Conservation (phyloP, 2,797 vertebrate genomes). For the Rachycentron canadum region DNA sequence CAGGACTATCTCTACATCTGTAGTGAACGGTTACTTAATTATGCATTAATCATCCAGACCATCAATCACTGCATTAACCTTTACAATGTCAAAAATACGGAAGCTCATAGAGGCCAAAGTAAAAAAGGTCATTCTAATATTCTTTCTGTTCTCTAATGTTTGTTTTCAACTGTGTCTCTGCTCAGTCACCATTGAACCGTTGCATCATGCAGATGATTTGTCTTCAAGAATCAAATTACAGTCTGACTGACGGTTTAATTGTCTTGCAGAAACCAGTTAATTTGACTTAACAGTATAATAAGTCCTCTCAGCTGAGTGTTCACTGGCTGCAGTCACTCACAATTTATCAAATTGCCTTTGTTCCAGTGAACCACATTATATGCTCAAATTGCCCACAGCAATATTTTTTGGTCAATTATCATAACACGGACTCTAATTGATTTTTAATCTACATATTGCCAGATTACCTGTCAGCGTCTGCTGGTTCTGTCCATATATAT, state of each 20-base stretch:
- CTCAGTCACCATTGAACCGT: not conserved
- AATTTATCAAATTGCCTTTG: constrained; percentile 12
- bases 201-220: constrained; percentile 17
- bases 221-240: constrained; percentile 23
- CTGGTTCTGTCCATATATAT: constrained; percentile 14
- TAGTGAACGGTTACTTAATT: not conserved
- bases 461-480: not conserved
- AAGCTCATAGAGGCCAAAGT: not conserved
- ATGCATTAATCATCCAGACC: not conserved
- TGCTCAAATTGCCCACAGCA: constrained; percentile 4
- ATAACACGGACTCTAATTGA: constrained; percentile 6
- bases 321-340: constrained; percentile 20
- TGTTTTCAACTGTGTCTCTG: not conserved
- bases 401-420: not conserved
- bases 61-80: not conserved
- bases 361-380: not conserved
- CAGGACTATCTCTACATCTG: not conserved
- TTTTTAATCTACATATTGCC: constrained; percentile 12
- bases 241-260: constrained; percentile 12
- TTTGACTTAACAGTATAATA: constrained; percentile 21
- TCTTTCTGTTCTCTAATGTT: not conserved
- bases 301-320: constrained; percentile 12
- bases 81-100: not conserved
- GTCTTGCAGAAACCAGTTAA: constrained; percentile 29
- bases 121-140: not conserved